A percentile compares a stretch with the other conserved stretches of the same genome.
Evolutionary conservation across 2,113 vertebrate species (phyloP).

Genomic region (Chaenocephalus aceratus): DNA sequence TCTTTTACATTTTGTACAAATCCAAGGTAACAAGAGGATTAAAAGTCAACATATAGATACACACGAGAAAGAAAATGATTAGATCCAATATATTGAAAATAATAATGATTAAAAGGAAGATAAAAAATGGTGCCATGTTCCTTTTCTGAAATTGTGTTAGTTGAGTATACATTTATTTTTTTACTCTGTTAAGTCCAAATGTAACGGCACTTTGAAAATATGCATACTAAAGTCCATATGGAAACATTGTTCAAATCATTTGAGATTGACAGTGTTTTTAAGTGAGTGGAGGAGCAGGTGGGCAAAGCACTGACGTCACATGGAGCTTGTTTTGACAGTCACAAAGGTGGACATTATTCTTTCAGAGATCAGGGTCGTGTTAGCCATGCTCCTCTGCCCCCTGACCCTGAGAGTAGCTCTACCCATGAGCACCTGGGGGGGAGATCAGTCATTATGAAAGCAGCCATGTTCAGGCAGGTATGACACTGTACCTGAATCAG

Average conservation of each 20-base stretch:
- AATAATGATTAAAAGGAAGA: not conserved
- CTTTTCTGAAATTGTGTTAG: not conserved
- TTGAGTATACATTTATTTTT: not conserved
- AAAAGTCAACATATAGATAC: not conserved
- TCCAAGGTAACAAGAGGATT: too few species aligned
- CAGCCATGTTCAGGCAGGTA: not conserved
- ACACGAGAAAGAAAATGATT: not conserved
- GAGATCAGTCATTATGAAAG: constrained; percentile 27
- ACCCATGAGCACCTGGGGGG: constrained; percentile 31
- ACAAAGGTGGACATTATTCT: constrained; percentile 39
- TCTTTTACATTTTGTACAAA: not conserved
- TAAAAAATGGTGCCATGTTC: not conserved
- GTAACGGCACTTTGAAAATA: too few species aligned
- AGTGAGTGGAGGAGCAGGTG: not conserved
- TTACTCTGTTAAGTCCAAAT: too few species aligned
- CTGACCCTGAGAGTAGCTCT: constrained; percentile 26
- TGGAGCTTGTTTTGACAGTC: constrained; percentile 37
- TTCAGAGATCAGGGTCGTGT: constrained; percentile 32
- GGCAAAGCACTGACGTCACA: not conserved
- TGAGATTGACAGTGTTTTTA: not conserved
- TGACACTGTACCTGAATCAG: constrained; percentile 29
- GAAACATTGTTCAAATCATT: not conserved
- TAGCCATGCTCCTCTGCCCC: constrained; percentile 38
- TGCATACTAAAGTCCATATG: too few species aligned
- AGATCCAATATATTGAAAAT: not conserved